A percentile compares a stretch with the other conserved stretches of the same genome.
phyloP scores from a whole-genome alignment of 2,797 vertebrate genomes.

The Phalanger gymnotis region DNA sequence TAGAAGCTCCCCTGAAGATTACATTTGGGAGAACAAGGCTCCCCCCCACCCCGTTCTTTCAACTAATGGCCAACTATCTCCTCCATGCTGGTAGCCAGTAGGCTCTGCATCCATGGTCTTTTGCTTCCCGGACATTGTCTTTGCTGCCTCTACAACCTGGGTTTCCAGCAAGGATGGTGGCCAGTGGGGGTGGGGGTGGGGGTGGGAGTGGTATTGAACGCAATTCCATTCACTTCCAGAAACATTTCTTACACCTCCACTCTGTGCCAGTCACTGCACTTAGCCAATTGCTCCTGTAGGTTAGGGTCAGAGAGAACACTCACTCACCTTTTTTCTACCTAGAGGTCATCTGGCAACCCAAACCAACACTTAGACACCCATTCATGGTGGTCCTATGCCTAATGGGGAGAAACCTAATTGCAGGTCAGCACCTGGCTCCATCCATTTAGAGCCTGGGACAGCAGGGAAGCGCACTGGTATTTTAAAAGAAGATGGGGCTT shows the following conservation, averaged over 20 bases:
- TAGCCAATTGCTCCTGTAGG: slow-evolving; percentile 14
- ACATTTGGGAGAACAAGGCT: slow-evolving; percentile 25
- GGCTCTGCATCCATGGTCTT: slow-evolving; percentile 72
- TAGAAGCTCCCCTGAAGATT: slow-evolving; percentile 7
- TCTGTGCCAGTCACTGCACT: not conserved
- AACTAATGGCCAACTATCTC: slow-evolving; percentile 79
- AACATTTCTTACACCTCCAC: not conserved
- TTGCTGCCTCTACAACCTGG: not conserved
- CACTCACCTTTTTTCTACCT: not conserved
- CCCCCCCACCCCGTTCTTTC: slow-evolving; percentile 76
- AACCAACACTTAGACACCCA: not conserved
- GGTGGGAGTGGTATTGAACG: not conserved
- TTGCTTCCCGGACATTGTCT: slow-evolving; percentile 60
- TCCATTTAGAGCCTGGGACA: not conserved
- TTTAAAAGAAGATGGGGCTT: not conserved
- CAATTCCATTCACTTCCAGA: slow-evolving; percentile 32
- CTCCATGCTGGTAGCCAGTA: slow-evolving; percentile 69
- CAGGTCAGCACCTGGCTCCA: not conserved
- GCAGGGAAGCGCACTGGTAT: not conserved
- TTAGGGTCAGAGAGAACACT: slow-evolving; percentile 26
- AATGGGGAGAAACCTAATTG: not conserved
- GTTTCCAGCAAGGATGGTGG: rapidly evolving
- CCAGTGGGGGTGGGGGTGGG: not conserved
- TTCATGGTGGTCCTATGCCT: slow-evolving; percentile 17
- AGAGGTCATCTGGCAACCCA: not conserved